phyloP scores from a whole-genome alignment of 2,797 vertebrate species.

The Bradypodion ventrale region DNA sequence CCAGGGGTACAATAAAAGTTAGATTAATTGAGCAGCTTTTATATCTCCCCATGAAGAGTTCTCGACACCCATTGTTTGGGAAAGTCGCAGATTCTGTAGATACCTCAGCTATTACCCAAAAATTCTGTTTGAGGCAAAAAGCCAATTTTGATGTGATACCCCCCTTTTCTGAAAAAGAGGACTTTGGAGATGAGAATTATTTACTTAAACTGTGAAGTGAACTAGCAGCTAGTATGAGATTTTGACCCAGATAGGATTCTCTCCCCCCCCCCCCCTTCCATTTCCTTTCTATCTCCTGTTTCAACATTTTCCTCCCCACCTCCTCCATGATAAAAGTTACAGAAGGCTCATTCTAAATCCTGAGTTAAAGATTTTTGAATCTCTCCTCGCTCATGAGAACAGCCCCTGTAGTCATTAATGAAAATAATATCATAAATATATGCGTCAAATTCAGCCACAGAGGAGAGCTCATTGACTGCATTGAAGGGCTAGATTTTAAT shows the following conservation, averaged over 20 bases:
- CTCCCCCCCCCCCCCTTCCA: constrained; percentile 55
- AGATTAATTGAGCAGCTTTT: constrained; percentile 73
- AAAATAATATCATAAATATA: constrained; percentile 13
- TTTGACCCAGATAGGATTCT: constrained; percentile 65
- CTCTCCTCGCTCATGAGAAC: constrained; percentile 42
- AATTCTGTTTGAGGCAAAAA: constrained; percentile 69
- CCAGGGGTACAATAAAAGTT: constrained; percentile 75
- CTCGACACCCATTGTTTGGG: constrained; percentile 68
- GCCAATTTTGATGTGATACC: constrained; percentile 62
- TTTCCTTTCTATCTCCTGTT: constrained; percentile 62
- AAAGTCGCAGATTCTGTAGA: constrained; percentile 69
- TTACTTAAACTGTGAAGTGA: constrained; percentile 76
- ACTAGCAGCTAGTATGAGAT: constrained; percentile 75
- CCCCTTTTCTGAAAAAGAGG: constrained; percentile 59
- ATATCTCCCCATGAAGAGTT: constrained; percentile 69
- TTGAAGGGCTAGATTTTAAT: not conserved
- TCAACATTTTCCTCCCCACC: constrained; percentile 26
- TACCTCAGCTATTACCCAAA: constrained; percentile 73
- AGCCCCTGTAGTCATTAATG: constrained; percentile 5
- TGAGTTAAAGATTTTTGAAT: constrained; percentile 36
- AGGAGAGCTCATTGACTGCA: not conserved
- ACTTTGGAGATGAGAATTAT: constrained; percentile 75
- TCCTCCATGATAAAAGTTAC: constrained; percentile 68
- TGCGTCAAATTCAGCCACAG: not conserved
- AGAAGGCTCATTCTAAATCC: constrained; percentile 60